Base-by-base conservation (phyloP, 1,140 invertebrate species). In the Drosophila kikkawai region DNA sequence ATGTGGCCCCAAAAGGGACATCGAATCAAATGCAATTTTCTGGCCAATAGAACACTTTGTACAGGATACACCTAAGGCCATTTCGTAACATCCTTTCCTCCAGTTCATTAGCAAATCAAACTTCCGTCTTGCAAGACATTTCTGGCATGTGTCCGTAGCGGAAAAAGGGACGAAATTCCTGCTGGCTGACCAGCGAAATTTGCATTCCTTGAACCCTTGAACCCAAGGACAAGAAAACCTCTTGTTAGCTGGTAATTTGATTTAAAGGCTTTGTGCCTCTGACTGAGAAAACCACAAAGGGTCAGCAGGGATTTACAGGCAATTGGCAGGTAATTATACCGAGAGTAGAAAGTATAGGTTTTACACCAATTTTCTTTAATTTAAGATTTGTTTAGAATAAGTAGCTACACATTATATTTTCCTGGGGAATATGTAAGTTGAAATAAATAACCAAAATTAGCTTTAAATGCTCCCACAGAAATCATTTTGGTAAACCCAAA, bases 51-150 rank as follows among this genome's bases (percentile, higher is more conserved):
- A 78, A 45, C 81, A 82, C 66, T 73, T 84, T 83, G 70, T 60
- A 39, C 47, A 45, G 79, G 56, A 67, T 65, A 67, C 57, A 17
- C 34, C 57, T 50, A 12, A 26, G 73, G 66, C 51, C 41, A 79
- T 82, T 68, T 41, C 56, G 37, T 67, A 59, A 86, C 61, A 86
- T 87, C 82, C 78, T 85, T 70, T 91, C 74, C 70, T 67, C 66
- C 81, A 73, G 79, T 90, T 90, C 85, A 88, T 88, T 88, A 88
- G 85, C 85, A 88, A 88, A 88, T 88, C 86, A 85, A 88, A 88
- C 85, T 88, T 88, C 85, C 85, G 81, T 66, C 82, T 79, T 66
- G 32, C 57, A 82, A 87, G 82, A 79, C 80, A 84, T 78, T 78
- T 63, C 50, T 44, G 65, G 41, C 55, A 60, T 67, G 50, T 80